A percentile compares a stretch with the other conserved stretches of the same genome.
These are phyloP conservation scores for Tribolium madens DNA, from an alignment of 1,140 invertebrate genomes.

Conservation along the genomic window DNA sequence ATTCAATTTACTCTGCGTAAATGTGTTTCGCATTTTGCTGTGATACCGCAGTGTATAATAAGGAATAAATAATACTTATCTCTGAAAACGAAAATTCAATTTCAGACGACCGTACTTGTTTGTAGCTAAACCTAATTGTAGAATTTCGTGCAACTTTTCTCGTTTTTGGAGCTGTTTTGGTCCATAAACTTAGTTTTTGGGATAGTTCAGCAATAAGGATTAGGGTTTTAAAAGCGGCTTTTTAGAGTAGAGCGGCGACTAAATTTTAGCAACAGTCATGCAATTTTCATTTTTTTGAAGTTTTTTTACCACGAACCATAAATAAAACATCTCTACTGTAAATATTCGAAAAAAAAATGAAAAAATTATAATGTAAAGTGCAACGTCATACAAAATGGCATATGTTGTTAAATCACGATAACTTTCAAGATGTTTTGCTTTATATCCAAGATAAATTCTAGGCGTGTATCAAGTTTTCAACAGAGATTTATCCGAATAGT, in stretches of 20 bases:
- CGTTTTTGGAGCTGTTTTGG: slow-evolving; percentile 24
- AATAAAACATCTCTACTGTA: slow-evolving; percentile 31
- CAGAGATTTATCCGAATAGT: slow-evolving; percentile 21
- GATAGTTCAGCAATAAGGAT: slow-evolving; percentile 29
- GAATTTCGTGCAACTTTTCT: slow-evolving; percentile 28
- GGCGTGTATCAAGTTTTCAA: slow-evolving; percentile 40
- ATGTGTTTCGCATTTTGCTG: slow-evolving; percentile 40
- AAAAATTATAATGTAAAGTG: slow-evolving; percentile 27
- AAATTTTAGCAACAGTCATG: slow-evolving; percentile 8
- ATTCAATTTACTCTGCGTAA: slow-evolving; percentile 45
- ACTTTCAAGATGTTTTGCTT: slow-evolving; percentile 2
- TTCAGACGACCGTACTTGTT: slow-evolving; percentile 17
- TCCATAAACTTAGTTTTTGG: slow-evolving; percentile 33
- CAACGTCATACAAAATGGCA: slow-evolving; percentile 23
- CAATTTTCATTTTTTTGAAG: slow-evolving; percentile 35
- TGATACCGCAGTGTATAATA: slow-evolving; percentile 36
- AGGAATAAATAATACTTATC: slow-evolving; percentile 46
- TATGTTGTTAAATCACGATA: not conserved
- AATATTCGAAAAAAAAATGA: slow-evolving; percentile 34
- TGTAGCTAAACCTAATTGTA: slow-evolving; percentile 21
- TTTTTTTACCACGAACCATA: slow-evolving; percentile 18
- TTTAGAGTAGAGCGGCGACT: not conserved
- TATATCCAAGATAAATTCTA: slow-evolving; percentile 17
- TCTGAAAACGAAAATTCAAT: slow-evolving; percentile 44
- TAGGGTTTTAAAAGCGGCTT: not conserved